Evolutionary conservation across 1,140 invertebrate species (phyloP).

Genomic region (Alviniconcha marisindica): DNA sequence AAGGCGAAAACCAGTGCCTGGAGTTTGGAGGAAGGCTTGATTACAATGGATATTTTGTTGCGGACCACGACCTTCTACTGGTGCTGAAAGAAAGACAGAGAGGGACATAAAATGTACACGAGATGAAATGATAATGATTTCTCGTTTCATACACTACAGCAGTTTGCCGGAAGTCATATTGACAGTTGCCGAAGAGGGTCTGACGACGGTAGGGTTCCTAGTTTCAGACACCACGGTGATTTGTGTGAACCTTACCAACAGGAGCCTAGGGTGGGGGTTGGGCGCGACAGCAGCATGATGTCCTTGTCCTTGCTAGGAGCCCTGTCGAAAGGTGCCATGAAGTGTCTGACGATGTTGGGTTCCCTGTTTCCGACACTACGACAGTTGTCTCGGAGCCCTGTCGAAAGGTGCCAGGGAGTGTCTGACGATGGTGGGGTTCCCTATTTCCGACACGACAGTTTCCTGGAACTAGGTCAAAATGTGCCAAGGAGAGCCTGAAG

Average conservation of each 20-base stretch:
- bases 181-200: background rate
- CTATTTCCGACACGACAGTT: too few relatives aligned
- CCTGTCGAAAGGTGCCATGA: background rate
- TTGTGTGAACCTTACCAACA: too few relatives aligned
- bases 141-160: too few relatives aligned
- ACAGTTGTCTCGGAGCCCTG: conserved; percentile 90
- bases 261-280: too few relatives aligned
- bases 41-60: background rate
- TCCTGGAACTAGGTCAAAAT: too few relatives aligned
- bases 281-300: too few relatives aligned
- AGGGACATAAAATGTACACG: background rate
- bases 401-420: conserved; percentile 81
- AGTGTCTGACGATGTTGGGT: background rate
- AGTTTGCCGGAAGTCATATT: too few relatives aligned
- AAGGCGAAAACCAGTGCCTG: too few relatives aligned
- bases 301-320: background rate
- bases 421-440: too few relatives aligned
- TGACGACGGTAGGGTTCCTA: background rate
- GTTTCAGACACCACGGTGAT: background rate
- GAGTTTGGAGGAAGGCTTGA: background rate
- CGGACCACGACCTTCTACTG: too few relatives aligned
- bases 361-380: conserved; percentile 81
- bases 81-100: background rate
- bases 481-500: conserved; percentile 85
- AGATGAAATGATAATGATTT: too few relatives aligned